Percentiles rank a stretch among this genome's conserved stretches.
Evolutionary conservation across 2,888 invertebrate genomes (phyloP).

Genomic region (Drosophila longiperda): DNA sequence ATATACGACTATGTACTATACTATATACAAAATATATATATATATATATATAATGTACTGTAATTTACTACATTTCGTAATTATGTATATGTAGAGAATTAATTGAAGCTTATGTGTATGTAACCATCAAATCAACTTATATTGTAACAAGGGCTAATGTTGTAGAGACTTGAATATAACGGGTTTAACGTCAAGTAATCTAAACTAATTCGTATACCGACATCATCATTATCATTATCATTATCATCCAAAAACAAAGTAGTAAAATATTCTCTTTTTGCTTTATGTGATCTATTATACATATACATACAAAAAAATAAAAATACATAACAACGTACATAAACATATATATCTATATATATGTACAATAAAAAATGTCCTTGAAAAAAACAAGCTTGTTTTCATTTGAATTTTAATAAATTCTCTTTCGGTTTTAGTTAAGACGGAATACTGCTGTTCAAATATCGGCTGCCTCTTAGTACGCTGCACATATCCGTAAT

Average conservation of each 20-base stretch:
- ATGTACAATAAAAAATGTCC: conserved; percentile 74
- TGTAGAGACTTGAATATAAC: conserved; percentile 56
- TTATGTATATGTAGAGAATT: conserved; percentile 70
- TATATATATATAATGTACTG: conserved; percentile 58
- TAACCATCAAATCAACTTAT: conserved; percentile 49
- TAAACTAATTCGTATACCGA: conserved; percentile 34
- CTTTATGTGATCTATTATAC: conserved; percentile 83
- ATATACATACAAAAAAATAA: conserved; percentile 52
- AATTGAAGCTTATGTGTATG: conserved; percentile 55
- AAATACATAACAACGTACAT: conserved; percentile 53
- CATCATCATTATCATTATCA: conserved; percentile 57
- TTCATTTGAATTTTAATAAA: background rate
- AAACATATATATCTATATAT: conserved; percentile 48
- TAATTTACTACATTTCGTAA: conserved; percentile 73
- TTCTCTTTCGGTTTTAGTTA: background rate
- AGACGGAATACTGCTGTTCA: background rate
- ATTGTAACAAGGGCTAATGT: conserved; percentile 56
- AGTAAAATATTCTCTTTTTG: conserved; percentile 83
- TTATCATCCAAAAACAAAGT: conserved; percentile 62
- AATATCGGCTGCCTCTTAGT: background rate
- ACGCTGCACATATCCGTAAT: background rate
- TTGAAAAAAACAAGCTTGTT: conserved; percentile 45
- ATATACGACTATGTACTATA: conserved; percentile 69
- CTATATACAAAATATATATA: conserved; percentile 35
- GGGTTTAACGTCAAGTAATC: conserved; percentile 52